Conservation (phyloP, 2,113 vertebrate genomes). For the Tautogolabrus adspersus region DNA sequence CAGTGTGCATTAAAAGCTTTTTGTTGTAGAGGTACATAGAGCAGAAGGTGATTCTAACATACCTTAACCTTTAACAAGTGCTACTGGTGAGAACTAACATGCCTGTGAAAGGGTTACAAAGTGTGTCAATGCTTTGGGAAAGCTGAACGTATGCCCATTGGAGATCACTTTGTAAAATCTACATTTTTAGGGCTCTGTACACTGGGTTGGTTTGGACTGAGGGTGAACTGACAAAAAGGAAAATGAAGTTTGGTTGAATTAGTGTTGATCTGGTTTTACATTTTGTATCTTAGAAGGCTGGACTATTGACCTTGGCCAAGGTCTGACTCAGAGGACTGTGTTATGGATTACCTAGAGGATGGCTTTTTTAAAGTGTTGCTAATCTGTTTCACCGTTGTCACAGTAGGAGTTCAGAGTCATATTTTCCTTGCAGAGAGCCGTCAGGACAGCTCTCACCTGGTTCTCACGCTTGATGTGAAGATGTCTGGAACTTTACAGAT, state of each 20-base stretch:
- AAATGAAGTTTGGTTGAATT: not conserved
- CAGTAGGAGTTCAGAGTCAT: not conserved
- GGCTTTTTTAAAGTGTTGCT: not conserved
- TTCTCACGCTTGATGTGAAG: not conserved
- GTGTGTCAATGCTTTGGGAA: not conserved
- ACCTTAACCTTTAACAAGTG: too few relatives aligned
- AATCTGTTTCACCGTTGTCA: not conserved
- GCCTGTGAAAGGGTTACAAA: not conserved
- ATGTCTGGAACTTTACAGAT: not conserved
- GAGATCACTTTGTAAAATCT: too few relatives aligned
- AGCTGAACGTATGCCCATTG: not conserved
- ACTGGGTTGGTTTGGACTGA: too few relatives aligned
- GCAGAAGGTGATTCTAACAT: too few relatives aligned
- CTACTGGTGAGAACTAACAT: too few relatives aligned
- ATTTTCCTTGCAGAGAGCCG: not conserved
- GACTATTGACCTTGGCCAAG: not conserved
- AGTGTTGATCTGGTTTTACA: not conserved
- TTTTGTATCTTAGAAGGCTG: not conserved
- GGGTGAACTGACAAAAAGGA: too few relatives aligned
- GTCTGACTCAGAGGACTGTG: not conserved
- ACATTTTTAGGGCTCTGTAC: too few relatives aligned
- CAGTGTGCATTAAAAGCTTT: not conserved
- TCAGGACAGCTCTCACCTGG: not conserved
- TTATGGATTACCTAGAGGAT: not conserved
- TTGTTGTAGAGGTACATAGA: not conserved